Evolutionary conservation across 2,888 invertebrate genomes (phyloP).

Genomic region (Slavum lentiscoides): DNA sequence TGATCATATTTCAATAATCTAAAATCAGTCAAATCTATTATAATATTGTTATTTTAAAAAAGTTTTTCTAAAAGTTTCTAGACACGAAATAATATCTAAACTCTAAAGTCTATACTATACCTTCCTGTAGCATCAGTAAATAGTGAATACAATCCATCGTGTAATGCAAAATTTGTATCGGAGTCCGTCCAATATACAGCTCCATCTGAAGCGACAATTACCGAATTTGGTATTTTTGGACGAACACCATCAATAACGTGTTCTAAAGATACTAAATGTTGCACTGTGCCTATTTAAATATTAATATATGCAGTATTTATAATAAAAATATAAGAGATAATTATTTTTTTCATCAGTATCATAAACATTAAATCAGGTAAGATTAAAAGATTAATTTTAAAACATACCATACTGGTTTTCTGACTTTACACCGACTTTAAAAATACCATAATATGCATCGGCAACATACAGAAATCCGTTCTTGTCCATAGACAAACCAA

Average conservation of each 20-base stretch:
- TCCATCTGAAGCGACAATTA: constrained; percentile 78
- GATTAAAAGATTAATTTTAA: not conserved
- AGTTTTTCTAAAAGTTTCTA: not conserved
- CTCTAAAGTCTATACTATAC: constrained; percentile 59
- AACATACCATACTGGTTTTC: constrained; percentile 35
- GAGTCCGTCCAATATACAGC: constrained; percentile 90
- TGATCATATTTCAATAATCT: constrained; percentile 83
- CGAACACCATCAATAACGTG: constrained; percentile 70
- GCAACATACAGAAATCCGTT: constrained; percentile 71
- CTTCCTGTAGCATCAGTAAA: constrained; percentile 82
- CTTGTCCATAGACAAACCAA: constrained; percentile 83
- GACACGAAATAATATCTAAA: not conserved
- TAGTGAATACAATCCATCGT: constrained; percentile 70
- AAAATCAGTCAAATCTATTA: constrained; percentile 56
- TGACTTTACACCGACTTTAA: constrained; percentile 77
- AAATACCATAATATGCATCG: constrained; percentile 89
- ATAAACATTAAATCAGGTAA: too few relatives aligned
- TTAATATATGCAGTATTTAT: not conserved
- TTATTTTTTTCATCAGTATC: too few relatives aligned
- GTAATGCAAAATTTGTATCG: constrained; percentile 71
- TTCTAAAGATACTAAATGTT: constrained; percentile 68
- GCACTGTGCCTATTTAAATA: not conserved
- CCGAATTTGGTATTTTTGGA: constrained; percentile 73
- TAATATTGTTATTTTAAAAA: too few relatives aligned
- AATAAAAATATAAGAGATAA: too few relatives aligned